phyloP scores from a whole-genome alignment of 2,113 vertebrate species.

The Corythaeola cristata region DNA sequence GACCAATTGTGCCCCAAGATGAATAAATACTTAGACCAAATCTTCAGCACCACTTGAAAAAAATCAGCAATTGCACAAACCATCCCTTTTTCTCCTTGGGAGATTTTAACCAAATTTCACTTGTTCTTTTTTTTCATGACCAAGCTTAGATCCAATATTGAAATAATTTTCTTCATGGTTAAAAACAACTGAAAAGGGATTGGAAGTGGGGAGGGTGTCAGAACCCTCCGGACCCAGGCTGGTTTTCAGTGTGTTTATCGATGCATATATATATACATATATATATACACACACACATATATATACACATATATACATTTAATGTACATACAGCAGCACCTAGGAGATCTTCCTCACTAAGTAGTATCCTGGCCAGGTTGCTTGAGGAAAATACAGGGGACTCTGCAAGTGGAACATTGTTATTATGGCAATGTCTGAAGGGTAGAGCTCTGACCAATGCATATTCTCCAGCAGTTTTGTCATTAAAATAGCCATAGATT shows the following conservation, averaged over 20 bases:
- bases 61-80: conserved; percentile 28
- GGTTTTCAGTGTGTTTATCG: background rate
- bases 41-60: conserved; percentile 34
- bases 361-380: background rate
- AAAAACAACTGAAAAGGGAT: conserved; percentile 36
- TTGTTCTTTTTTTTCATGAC: conserved; percentile 52
- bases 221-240: background rate
- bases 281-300: too few relatives aligned
- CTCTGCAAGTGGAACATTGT: background rate
- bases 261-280: too few relatives aligned
- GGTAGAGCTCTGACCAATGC: background rate
- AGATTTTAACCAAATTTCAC: conserved; percentile 46
- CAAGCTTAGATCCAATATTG: conserved; percentile 24
- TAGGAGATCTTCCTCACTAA: background rate
- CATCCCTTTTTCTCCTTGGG: conserved; percentile 22
- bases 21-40: conserved; percentile 31
- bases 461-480: background rate
- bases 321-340: background rate
- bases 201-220: background rate
- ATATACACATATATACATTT: too few relatives aligned
- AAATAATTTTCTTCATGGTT: conserved; percentile 31
- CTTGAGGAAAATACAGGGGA: background rate
- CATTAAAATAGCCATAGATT: background rate
- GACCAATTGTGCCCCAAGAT: background rate
- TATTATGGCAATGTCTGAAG: background rate